Evolutionary conservation across 2,113 vertebrate genomes (phyloP).

Genomic region (Neodon shergylaensis): DNA sequence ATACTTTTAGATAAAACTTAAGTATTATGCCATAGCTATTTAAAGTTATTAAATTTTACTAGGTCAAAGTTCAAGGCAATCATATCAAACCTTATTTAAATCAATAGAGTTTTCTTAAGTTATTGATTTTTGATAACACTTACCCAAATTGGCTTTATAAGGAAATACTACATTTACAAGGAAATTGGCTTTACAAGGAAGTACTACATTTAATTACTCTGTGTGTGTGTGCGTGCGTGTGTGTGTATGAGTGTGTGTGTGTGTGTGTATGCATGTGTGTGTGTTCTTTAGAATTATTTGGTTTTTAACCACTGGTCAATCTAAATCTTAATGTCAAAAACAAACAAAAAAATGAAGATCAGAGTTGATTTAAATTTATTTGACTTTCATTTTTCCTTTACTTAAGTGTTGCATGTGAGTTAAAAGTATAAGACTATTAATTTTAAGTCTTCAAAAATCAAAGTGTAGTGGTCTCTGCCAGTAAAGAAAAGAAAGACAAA

Average conservation of each 20-base stretch:
- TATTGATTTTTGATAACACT: background rate
- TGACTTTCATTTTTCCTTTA: background rate
- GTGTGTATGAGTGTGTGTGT: background rate
- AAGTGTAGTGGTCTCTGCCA: background rate
- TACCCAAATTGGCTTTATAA: background rate
- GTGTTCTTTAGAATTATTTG: background rate
- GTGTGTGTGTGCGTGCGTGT: background rate
- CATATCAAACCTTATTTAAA: background rate
- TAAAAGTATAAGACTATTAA: background rate
- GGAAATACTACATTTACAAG: too few species aligned
- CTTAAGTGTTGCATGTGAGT: background rate
- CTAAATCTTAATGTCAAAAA: background rate
- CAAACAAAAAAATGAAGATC: background rate
- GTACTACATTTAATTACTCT: background rate
- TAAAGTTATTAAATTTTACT: background rate
- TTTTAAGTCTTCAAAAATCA: background rate
- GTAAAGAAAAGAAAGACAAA: background rate
- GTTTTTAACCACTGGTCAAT: background rate
- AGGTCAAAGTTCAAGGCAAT: background rate
- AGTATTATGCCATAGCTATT: background rate
- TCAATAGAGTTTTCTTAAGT: background rate
- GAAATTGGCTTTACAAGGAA: background rate
- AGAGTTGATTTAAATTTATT: background rate
- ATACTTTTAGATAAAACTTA: background rate
- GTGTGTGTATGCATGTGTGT: accelerated